A percentile compares a stretch with the other conserved stretches of the same genome.
phyloP scores from a whole-genome alignment of 2,113 vertebrate genomes.

The Urocolius indicus region DNA sequence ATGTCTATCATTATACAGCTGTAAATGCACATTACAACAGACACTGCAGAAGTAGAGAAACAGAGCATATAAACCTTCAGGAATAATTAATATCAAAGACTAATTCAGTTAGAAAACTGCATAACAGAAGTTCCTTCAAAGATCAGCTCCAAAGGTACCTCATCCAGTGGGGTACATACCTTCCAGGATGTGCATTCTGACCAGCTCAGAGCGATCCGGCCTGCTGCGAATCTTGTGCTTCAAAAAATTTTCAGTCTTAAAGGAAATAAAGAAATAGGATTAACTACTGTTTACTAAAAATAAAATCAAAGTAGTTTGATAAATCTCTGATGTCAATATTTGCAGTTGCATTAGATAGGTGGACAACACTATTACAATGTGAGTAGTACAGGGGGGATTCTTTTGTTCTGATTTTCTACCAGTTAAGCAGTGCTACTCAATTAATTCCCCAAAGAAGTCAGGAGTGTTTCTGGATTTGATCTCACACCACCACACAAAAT shows the following conservation, averaged over 20 bases:
- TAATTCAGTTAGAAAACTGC: neutral
- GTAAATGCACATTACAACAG: neutral
- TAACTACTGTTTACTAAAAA: neutral
- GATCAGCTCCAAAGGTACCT: neutral
- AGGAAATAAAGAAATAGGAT: neutral
- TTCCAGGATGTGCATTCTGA: slow-evolving; percentile 99
- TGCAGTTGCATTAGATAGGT: neutral
- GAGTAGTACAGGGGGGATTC: neutral
- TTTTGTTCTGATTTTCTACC: neutral
- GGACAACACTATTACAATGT: neutral
- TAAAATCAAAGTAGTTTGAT: neutral
- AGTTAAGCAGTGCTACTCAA: neutral
- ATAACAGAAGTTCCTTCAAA: neutral
- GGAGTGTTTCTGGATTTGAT: neutral
- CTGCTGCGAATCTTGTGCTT: slow-evolving; percentile 98
- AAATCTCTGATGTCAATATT: neutral
- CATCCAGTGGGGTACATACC: slow-evolving; percentile 73
- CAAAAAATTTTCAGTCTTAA: slow-evolving; percentile 96
- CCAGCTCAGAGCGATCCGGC: slow-evolving; percentile 93
- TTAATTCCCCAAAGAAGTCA: neutral
- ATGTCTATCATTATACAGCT: neutral
- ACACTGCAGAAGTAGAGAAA: neutral
- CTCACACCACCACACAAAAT: neutral
- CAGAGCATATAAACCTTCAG: neutral
- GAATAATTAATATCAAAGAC: neutral